A percentile compares a stretch with the other conserved stretches of the same genome.
Evolutionary conservation across 2,888 invertebrate genomes (phyloP).

Genomic region (Taphrorychus bicolor): DNA sequence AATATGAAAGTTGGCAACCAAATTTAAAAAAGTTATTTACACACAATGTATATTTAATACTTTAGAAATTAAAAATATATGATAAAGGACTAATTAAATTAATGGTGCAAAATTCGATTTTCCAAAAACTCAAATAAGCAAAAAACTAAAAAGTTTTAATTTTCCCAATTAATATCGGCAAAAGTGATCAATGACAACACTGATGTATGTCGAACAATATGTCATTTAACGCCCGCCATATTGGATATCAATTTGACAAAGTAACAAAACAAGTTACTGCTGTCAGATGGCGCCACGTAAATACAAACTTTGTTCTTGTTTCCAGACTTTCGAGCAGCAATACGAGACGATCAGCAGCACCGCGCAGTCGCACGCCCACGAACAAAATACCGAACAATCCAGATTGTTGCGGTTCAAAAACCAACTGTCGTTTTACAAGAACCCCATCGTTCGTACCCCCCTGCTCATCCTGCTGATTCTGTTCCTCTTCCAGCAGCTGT

Average conservation of each 20-base stretch:
- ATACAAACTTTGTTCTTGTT: not conserved
- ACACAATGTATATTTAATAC: not conserved
- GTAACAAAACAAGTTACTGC: too few relatives aligned
- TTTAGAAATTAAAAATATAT: too few relatives aligned
- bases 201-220: too few relatives aligned
- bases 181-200: too few relatives aligned
- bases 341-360: constrained; percentile 36
- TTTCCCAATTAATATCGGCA: too few relatives aligned
- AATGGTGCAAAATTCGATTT: too few relatives aligned
- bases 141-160: too few relatives aligned
- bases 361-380: not conserved
- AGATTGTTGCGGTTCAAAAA: constrained; percentile 42
- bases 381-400: constrained; percentile 3
- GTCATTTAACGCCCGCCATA: too few relatives aligned
- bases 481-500: constrained; percentile 65
- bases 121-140: too few relatives aligned
- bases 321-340: constrained; percentile 44
- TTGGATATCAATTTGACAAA: too few relatives aligned
- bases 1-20: not conserved
- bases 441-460: constrained; percentile 62
- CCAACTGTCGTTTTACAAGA: constrained; percentile 47
- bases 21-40: not conserved
- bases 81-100: too few relatives aligned
- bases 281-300: too few relatives aligned
- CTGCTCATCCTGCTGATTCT: constrained; percentile 60